phyloP scores from a whole-genome alignment of 1,140 invertebrate species.

The Paracyclopina nana region DNA sequence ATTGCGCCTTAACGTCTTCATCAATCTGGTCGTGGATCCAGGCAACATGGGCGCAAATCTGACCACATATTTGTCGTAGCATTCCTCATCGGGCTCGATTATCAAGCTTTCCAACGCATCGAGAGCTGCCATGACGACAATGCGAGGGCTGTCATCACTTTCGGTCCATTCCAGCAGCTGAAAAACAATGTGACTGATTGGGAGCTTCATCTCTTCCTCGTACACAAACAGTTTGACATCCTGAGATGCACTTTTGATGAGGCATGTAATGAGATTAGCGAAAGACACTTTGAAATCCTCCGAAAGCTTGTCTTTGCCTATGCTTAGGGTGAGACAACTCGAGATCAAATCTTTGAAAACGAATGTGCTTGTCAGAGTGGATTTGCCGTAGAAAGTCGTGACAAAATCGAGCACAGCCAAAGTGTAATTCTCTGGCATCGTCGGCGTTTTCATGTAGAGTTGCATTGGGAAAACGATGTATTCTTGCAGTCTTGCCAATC shows the following conservation, averaged over 20 bases:
- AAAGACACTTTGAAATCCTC: not conserved
- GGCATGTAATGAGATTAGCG: not conserved
- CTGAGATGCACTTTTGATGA: not conserved
- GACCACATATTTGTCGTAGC: too few species aligned
- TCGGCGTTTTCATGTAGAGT: conserved; percentile 1
- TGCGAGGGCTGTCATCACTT: too few species aligned
- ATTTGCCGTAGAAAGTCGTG: not conserved
- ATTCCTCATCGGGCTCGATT: too few species aligned
- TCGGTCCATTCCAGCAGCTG: not conserved
- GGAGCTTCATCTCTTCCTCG: not conserved
- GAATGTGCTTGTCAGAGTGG: not conserved
- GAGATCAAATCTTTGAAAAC: conserved; percentile 1
- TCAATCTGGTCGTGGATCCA: too few species aligned
- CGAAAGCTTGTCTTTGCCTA: not conserved
- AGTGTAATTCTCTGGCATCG: conserved; percentile 2
- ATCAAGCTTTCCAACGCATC: too few species aligned
- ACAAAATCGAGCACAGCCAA: not conserved
- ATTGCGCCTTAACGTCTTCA: too few species aligned
- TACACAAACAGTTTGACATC: not conserved
- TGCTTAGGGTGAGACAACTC: not conserved
- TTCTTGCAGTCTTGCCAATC: not conserved
- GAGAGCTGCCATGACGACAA: too few species aligned
- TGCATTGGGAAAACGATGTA: conserved; percentile 8
- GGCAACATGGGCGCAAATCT: too few species aligned
- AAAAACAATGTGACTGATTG: not conserved